Percentiles rank a stretch among this genome's conserved stretches.
Conservation (phyloP, 2,797 vertebrate genomes). For the Mormyrus proboscirostris region DNA sequence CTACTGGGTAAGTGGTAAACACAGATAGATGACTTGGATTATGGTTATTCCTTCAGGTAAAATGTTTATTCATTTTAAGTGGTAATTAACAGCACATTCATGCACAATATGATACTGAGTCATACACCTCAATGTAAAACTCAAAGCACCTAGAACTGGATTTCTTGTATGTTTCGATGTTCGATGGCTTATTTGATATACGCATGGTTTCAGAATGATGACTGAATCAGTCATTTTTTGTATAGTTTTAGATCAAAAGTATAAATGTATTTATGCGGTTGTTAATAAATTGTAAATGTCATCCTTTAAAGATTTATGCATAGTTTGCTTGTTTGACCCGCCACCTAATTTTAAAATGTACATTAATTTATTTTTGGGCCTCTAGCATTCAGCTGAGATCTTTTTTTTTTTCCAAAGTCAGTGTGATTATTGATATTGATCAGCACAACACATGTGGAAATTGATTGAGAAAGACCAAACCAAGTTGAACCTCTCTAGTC, state of each 20-base stretch:
- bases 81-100: constrained; percentile 10
- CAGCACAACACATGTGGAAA: constrained; percentile 48
- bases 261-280: constrained; percentile 29
- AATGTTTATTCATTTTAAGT: not conserved
- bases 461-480: constrained; percentile 64
- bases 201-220: not conserved
- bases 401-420: constrained; percentile 33
- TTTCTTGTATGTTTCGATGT: not conserved
- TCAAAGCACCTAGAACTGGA: not conserved
- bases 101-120: constrained; percentile 22
- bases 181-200: not conserved
- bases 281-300: constrained; percentile 26
- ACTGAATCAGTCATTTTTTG: not conserved
- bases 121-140: not conserved
- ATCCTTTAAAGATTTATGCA: constrained; percentile 13
- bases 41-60: not conserved
- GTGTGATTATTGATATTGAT: constrained; percentile 48
- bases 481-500: constrained; percentile 58
- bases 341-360: constrained; percentile 24
- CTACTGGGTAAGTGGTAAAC: not conserved
- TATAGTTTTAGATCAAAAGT: not conserved
- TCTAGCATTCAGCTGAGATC: constrained; percentile 38
- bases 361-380: constrained; percentile 22
- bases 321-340: constrained; percentile 20
- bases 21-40: not conserved